Evolutionary conservation across 2,888 invertebrate species (phyloP).

Genomic region (Agrilus mali): DNA sequence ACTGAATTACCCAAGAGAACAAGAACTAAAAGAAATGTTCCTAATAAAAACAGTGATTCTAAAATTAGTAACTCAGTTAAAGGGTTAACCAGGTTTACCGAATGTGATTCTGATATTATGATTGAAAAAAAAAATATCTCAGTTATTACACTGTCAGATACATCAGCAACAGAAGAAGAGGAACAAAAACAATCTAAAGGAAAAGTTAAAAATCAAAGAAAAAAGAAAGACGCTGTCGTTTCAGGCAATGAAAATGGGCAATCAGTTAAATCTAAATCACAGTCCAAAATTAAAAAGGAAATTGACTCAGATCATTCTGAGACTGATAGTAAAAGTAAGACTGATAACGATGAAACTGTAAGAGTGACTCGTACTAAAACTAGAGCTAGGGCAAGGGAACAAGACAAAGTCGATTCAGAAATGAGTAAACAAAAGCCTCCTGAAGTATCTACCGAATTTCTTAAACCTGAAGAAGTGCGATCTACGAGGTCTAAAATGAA

Average conservation of each 20-base stretch:
- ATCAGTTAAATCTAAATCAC: too few relatives aligned
- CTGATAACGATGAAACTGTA: background rate
- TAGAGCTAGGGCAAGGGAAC: slow-evolving; percentile 6
- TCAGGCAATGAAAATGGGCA: slow-evolving; percentile 1
- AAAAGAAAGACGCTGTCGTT: slow-evolving; percentile 1
- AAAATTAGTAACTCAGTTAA: too few relatives aligned
- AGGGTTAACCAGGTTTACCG: too few relatives aligned
- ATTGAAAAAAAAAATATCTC: too few relatives aligned
- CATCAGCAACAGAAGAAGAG: slow-evolving; percentile 16
- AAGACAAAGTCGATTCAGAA: slow-evolving; percentile 4
- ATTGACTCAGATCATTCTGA: too few relatives aligned
- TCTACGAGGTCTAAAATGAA: too few relatives aligned
- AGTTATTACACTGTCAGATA: too few relatives aligned
- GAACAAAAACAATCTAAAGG: slow-evolving; percentile 7
- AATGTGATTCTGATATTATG: too few relatives aligned
- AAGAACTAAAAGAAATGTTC: too few relatives aligned
- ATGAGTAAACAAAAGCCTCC: slow-evolving; percentile 14
- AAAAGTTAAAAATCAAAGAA: slow-evolving; percentile 6
- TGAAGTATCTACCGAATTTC: slow-evolving; percentile 1
- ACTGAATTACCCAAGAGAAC: too few relatives aligned
- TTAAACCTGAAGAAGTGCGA: background rate
- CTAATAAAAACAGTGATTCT: too few relatives aligned
- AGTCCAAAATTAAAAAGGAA: too few relatives aligned
- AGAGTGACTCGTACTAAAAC: slow-evolving; percentile 13
- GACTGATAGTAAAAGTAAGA: background rate